These are phyloP conservation scores for Palythoa heliodiscus DNA, from an alignment of 92 coral and sea anemone genomes.

Conservation along the genomic window DNA sequence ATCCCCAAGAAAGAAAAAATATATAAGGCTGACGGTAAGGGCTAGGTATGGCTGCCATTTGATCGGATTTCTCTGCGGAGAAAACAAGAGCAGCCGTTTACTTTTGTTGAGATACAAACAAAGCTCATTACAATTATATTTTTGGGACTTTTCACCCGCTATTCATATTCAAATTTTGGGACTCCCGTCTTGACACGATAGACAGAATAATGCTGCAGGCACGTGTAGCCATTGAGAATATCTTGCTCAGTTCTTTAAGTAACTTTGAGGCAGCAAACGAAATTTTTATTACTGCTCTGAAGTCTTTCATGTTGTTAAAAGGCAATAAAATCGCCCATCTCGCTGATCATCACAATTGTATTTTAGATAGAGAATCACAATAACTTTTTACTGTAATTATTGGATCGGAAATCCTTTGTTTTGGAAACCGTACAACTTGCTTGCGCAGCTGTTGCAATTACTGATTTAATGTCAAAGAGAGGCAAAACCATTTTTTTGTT, in stretches of 20 bases:
- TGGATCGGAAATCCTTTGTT: conserved; percentile 32
- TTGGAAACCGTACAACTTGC: conserved; percentile 18
- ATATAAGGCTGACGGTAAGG: background rate
- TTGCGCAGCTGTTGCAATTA: conserved; percentile 33
- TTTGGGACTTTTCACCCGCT: conserved; percentile 58
- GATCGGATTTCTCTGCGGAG: background rate
- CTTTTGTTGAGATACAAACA: conserved; percentile 11
- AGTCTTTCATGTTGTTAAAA: background rate
- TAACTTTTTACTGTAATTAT: conserved; percentile 18
- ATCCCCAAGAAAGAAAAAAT: background rate
- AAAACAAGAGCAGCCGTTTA: conserved; percentile 3
- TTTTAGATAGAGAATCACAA: background rate
- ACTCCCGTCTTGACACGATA: conserved; percentile 28
- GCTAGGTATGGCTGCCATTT: background rate
- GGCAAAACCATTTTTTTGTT: conserved; percentile 9
- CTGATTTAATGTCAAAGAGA: conserved; percentile 5
- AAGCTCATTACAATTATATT: conserved; percentile 40
- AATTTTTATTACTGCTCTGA: background rate
- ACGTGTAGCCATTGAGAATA: conserved; percentile 15
- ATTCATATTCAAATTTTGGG: conserved; percentile 60
- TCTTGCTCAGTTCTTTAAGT: background rate
- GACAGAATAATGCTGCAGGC: conserved; percentile 9
- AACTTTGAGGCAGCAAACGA: background rate
- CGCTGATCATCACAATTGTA: background rate
- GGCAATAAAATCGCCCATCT: background rate